phyloP scores from a whole-genome alignment of 2,113 vertebrate genomes.

The Hemichromis elongatus region DNA sequence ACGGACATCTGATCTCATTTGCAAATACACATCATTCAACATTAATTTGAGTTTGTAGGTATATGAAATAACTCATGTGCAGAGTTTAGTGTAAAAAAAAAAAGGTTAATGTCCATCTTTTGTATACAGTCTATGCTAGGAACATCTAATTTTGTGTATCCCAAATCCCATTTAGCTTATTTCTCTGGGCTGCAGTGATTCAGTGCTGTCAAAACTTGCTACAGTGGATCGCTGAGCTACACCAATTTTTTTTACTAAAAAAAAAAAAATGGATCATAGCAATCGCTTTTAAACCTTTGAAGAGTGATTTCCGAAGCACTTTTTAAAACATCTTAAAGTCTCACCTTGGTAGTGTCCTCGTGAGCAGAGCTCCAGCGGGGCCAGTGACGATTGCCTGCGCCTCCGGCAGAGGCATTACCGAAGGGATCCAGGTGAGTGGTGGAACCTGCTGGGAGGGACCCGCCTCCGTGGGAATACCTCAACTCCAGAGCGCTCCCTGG shows the following conservation, averaged over 20 bases:
- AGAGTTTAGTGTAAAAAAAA: not conserved
- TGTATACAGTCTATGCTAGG: not conserved
- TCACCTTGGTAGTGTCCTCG: constrained; percentile 85
- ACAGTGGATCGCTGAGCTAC: not conserved
- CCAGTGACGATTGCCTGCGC: constrained; percentile 75
- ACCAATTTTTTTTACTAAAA: not conserved
- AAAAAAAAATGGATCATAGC: not conserved
- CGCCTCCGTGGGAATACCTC: constrained; percentile 81
- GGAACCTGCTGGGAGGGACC: constrained; percentile 77
- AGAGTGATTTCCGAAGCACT: not conserved
- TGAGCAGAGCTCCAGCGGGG: constrained; percentile 81
- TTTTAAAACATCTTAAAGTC: not conserved
- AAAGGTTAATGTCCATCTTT: not conserved
- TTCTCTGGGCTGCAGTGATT: not conserved
- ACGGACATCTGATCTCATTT: not conserved
- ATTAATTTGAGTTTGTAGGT: not conserved
- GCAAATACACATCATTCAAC: not conserved
- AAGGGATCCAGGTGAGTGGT: constrained; percentile 82
- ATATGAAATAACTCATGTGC: not conserved
- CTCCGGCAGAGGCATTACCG: constrained; percentile 69
- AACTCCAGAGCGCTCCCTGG: constrained; percentile 88
- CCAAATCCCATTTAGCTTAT: not conserved
- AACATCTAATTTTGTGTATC: not conserved
- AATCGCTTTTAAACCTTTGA: not conserved
- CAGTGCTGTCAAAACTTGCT: not conserved